These are phyloP conservation scores for Drosophila nasuta DNA, from an alignment of 1,140 invertebrate species.

Conservation along the genomic window DNA sequence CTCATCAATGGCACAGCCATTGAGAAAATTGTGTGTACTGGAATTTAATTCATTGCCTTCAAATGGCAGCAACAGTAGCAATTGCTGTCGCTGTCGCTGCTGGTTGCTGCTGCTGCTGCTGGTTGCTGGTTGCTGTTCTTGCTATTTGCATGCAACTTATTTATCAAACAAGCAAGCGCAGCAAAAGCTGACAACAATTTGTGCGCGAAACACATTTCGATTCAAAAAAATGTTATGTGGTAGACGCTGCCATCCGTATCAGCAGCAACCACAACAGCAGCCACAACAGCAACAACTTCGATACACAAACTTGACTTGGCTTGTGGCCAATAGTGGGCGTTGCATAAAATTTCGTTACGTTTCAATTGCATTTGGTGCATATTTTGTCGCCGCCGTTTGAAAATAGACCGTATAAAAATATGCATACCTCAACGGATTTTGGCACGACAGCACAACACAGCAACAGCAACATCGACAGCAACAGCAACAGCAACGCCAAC, in stretches of 20 bases:
- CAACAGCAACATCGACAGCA: conserved; percentile 2
- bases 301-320: conserved; percentile 22
- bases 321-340: conserved; percentile 67
- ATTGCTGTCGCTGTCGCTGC: conserved; percentile 35
- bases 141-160: conserved; percentile 80
- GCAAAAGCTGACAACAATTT: conserved; percentile 65
- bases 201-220: conserved; percentile 73
- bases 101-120: conserved; percentile 30
- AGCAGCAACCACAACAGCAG: conserved; percentile 8
- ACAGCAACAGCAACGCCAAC: conserved; percentile 8
- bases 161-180: conserved; percentile 64
- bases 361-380: conserved; percentile 79
- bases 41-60: conserved; percentile 79
- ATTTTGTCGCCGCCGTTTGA: conserved; percentile 70
- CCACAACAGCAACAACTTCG: conserved; percentile 26
- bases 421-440: conserved; percentile 57
- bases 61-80: conserved; percentile 63
- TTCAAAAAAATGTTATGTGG: conserved; percentile 73
- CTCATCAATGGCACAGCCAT: conserved; percentile 72
- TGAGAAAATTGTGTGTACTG: conserved; percentile 66
- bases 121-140: conserved; percentile 22
- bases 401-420: conserved; percentile 47
- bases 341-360: conserved; percentile 71
- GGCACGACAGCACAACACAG: conserved; percentile 50
- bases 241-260: conserved; percentile 52